Conservation (phyloP, 1,140 invertebrate species). For the Chelonus insularis region DNA sequence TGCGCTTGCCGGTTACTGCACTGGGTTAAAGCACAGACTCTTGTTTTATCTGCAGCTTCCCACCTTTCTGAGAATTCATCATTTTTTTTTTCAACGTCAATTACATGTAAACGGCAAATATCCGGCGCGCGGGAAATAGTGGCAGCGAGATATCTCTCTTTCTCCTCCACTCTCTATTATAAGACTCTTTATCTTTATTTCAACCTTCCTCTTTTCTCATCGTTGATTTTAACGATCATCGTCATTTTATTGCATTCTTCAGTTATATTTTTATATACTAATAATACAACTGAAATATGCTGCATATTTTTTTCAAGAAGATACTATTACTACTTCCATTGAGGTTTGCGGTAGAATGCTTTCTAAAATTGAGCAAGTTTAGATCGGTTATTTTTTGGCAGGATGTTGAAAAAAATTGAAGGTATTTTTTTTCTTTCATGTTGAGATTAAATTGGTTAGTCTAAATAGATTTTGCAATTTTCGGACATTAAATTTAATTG, state of each 20-base stretch:
- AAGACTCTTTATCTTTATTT: neutral
- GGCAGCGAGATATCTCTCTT: neutral
- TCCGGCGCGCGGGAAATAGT: constrained; percentile 20
- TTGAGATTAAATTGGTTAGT: no score
- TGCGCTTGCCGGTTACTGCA: constrained; percentile 7
- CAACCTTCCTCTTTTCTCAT: neutral
- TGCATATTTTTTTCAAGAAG: neutral
- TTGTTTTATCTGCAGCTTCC: constrained; percentile 19
- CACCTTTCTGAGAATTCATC: constrained; percentile 21
- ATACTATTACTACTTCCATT: no score
- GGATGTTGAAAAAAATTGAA: no score
- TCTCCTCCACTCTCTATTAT: neutral
- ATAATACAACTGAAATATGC: constrained; percentile 7
- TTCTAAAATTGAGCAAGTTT: no score
- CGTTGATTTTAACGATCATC: constrained; percentile 21
- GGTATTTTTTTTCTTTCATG: no score
- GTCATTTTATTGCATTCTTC: constrained; percentile 21
- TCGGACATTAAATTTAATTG: no score
- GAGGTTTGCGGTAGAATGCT: no score
- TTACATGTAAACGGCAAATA: constrained; percentile 24
- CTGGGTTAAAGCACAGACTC: constrained; percentile 18
- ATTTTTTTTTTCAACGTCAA: constrained; percentile 17
- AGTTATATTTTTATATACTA: neutral
- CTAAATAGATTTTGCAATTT: no score
- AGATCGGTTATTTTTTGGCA: no score